These are phyloP conservation scores for Meleagris gallopavo DNA, from an alignment of 2,113 vertebrate species.

Conservation along the genomic window DNA sequence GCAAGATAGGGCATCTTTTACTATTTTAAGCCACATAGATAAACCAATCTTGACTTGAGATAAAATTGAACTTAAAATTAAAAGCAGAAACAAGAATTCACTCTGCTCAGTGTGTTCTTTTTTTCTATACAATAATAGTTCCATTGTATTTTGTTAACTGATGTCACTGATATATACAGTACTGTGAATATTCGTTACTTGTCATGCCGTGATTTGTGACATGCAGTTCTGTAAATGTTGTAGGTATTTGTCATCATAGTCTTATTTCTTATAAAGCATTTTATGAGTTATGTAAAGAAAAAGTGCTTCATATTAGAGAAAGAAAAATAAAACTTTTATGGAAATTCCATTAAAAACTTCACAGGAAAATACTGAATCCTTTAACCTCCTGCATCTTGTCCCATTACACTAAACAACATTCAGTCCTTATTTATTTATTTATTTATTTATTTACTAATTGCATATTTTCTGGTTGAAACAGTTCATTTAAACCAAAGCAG, in stretches of 20 bases:
- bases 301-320: not conserved
- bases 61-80: not conserved
- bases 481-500: not conserved
- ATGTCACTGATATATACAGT: conserved; percentile 8
- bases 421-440: not conserved
- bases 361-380: not conserved
- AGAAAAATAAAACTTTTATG: not conserved
- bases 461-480: not conserved
- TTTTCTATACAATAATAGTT: not conserved
- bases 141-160: conserved; percentile 53
- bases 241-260: conserved; percentile 48
- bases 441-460: not conserved
- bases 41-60: not conserved
- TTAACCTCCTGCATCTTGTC: not conserved
- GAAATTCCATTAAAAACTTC: not conserved
- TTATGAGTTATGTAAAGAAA: conserved; percentile 33
- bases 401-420: not conserved
- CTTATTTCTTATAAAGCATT: conserved; percentile 52
- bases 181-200: conserved; percentile 53
- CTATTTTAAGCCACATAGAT: not conserved
- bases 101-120: not conserved
- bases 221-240: conserved; percentile 50
- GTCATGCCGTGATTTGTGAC: conserved; percentile 31
- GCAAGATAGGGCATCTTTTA: not conserved
- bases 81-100: not conserved